Evolutionary conservation across 2,888 invertebrate species (phyloP).

Genomic region (Papilio demoleus): DNA sequence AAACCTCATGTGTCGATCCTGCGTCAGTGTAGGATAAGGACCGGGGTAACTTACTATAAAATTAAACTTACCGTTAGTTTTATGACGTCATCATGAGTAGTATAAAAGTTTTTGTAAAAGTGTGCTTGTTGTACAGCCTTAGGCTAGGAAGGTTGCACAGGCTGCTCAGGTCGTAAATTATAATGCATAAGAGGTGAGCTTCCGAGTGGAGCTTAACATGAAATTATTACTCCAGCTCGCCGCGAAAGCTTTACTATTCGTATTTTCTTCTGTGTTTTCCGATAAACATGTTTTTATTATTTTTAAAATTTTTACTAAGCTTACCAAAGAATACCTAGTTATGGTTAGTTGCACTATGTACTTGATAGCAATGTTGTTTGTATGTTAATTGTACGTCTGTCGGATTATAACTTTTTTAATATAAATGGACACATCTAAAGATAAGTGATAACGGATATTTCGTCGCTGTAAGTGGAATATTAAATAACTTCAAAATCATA

Average conservation of each 20-base stretch:
- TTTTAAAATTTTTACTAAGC: not conserved
- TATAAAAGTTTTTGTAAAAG: not conserved
- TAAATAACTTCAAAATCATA: no score
- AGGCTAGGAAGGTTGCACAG: not conserved
- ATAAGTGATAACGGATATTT: no score
- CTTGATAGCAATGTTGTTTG: no score
- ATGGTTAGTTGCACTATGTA: no score
- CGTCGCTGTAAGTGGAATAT: no score
- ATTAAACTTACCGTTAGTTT: not conserved
- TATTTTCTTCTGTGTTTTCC: conserved; percentile 1
- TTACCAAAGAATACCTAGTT: not conserved
- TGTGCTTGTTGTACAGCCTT: not conserved
- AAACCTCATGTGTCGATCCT: no score
- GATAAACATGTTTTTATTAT: conserved; percentile 1
- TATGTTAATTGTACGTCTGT: no score
- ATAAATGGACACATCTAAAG: no score
- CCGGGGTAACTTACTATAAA: no score
- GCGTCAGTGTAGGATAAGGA: no score
- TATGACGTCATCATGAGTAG: not conserved
- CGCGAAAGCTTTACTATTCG: conserved; percentile 12
- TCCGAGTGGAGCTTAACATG: conserved; percentile 28
- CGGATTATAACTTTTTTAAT: no score
- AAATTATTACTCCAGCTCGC: conserved; percentile 21
- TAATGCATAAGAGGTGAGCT: conserved; percentile 23
- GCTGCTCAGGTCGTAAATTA: conserved; percentile 13